phyloP scores from a whole-genome alignment of 1,140 invertebrate genomes.

The Magallana gigas region DNA sequence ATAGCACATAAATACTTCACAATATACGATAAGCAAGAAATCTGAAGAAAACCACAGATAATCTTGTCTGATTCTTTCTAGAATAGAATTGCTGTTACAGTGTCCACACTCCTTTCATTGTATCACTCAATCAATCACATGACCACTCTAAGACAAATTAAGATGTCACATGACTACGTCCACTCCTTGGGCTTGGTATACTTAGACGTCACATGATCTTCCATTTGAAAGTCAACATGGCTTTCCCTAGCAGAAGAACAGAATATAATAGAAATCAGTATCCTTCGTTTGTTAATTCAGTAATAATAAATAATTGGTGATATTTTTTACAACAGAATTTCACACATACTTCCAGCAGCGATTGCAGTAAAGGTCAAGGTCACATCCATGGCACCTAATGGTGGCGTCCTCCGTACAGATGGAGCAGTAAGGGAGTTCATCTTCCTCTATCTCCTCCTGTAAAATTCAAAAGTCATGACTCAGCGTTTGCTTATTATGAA shows the following conservation, averaged over 20 bases:
- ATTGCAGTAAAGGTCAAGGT: constrained; percentile 86
- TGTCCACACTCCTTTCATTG: too few relatives aligned
- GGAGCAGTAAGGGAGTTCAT: constrained; percentile 88
- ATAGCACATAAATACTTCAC: too few relatives aligned
- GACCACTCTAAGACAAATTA: too few relatives aligned
- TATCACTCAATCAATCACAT: too few relatives aligned
- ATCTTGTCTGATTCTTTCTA: too few relatives aligned
- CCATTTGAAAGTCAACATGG: constrained; percentile 64
- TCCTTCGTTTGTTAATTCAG: too few relatives aligned
- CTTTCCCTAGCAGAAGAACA: constrained; percentile 63
- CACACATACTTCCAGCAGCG: constrained; percentile 82
- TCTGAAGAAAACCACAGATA: too few relatives aligned
- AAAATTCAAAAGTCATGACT: not conserved
- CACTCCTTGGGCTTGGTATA: constrained; percentile 62
- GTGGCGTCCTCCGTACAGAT: constrained; percentile 88
- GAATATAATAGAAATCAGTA: not conserved
- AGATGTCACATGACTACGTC: constrained; percentile 9
- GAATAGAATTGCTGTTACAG: too few relatives aligned
- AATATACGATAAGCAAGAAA: too few relatives aligned
- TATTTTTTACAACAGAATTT: too few relatives aligned
- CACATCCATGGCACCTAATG: constrained; percentile 85
- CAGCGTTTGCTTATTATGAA: too few relatives aligned
- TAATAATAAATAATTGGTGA: too few relatives aligned
- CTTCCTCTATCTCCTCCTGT: constrained; percentile 63
- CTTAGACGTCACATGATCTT: constrained; percentile 63